Evolutionary conservation across 2,797 vertebrate genomes (phyloP).

Genomic region (Florisuga fusca): DNA sequence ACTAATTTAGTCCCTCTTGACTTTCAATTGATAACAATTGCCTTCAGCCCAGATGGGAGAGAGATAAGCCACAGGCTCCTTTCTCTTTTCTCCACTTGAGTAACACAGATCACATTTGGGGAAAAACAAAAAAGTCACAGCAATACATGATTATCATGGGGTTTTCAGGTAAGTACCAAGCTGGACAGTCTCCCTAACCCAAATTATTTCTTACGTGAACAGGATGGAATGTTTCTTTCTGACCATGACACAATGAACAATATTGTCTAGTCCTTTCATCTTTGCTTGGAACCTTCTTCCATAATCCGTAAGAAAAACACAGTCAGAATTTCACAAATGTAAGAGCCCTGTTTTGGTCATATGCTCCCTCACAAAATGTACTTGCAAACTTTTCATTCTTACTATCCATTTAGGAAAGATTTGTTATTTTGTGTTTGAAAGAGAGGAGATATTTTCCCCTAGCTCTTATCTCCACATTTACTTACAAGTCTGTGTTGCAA

Average conservation of each 20-base stretch:
- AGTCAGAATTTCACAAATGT: neutral
- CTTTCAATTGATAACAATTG: neutral
- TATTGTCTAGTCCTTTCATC: neutral
- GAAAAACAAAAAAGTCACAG: neutral
- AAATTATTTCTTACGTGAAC: neutral
- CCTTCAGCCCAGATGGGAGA: neutral
- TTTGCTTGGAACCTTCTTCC: neutral
- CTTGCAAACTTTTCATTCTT: neutral
- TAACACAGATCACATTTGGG: neutral
- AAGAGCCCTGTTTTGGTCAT: neutral
- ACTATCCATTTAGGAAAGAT: neutral
- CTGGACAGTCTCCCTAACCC: neutral
- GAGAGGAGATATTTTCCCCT: neutral
- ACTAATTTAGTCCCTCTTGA: neutral
- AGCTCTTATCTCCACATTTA: neutral
- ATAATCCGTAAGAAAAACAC: neutral
- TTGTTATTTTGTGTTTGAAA: conserved; percentile 3
- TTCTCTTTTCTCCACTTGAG: neutral
- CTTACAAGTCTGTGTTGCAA: neutral
- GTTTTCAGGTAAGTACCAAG: neutral
- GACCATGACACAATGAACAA: neutral
- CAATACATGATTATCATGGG: neutral
- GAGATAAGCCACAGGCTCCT: neutral
- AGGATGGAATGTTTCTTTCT: neutral
- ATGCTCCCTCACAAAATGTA: neutral